phyloP scores from a whole-genome alignment of 2,888 invertebrate genomes.

The Yponomeuta plumbellus region DNA sequence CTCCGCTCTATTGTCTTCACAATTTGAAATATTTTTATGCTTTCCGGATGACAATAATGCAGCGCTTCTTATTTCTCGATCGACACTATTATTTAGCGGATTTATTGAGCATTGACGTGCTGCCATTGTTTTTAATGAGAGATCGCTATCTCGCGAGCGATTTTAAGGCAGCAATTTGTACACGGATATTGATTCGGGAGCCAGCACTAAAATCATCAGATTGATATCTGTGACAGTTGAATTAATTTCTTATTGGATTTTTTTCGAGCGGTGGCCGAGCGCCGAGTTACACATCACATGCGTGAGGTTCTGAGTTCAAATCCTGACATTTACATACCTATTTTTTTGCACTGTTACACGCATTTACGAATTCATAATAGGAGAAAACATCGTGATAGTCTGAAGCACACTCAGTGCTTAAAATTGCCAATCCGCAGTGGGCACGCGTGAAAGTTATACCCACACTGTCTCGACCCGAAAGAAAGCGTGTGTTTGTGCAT shows the following conservation, averaged over 20 bases:
- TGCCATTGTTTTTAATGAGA: slow-evolving; percentile 36
- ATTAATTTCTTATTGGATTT: slow-evolving; percentile 7
- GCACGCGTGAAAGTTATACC: too few relatives aligned
- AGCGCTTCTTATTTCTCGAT: slow-evolving; percentile 68
- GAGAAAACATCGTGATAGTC: too few relatives aligned
- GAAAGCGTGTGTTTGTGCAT: too few relatives aligned
- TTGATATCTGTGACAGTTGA: slow-evolving; percentile 39
- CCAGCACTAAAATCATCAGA: slow-evolving; percentile 30
- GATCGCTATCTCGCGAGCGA: slow-evolving; percentile 35
- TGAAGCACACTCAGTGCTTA: too few relatives aligned
- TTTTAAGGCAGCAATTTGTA: slow-evolving; percentile 51
- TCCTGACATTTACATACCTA: too few relatives aligned
- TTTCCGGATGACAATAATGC: slow-evolving; percentile 71
- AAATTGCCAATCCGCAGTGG: too few relatives aligned
- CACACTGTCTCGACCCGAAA: too few relatives aligned
- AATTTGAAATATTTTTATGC: slow-evolving; percentile 74
- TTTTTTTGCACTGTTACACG: too few relatives aligned
- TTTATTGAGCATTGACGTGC: slow-evolving; percentile 49
- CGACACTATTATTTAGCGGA: slow-evolving; percentile 69
- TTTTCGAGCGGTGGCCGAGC: neutral
- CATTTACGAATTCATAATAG: too few relatives aligned
- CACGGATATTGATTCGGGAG: slow-evolving; percentile 42
- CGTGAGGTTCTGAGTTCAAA: too few relatives aligned
- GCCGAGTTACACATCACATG: too few relatives aligned
- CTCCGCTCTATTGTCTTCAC: slow-evolving; percentile 68